Evolutionary conservation across 2,113 vertebrate species (phyloP), one percentile per base, ranked within the genome.

Genomic region (Menidia beryllina): DNA sequence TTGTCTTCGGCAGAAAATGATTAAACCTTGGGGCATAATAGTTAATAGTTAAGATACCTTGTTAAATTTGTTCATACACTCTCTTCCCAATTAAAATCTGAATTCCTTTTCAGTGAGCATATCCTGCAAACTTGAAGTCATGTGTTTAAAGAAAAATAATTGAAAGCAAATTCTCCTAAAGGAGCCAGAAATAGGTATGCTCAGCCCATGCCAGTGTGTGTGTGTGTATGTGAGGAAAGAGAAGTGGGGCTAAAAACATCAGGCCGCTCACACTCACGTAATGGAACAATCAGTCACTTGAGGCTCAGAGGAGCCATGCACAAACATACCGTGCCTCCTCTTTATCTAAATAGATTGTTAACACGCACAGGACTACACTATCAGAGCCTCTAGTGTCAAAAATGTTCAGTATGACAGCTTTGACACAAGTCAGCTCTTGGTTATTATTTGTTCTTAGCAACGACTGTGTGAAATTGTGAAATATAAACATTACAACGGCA

Each of bases 271-370:
- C 41, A 7, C 51, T 76, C 73, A 88, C 77, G 77, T 83, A 86
- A 87, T 45, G 71, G 89, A 86, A 88, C 82, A 88, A 86, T 80
- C 82, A 84, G 84, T 84, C 85, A 84, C 81, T 88, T 15, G 2
- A 81, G 63, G 55, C 63, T 36, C 55, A 4, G 15, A 77, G 72
- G 20, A 69, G 77, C 52, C 65, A 56, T 59, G 60, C 41, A 24
- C 79, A 81, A 63, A 85, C 81, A 81, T 23, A 75, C 83, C 1
- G 56, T 52, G 73, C 62, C 69, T 75, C 43, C 66, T 63, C 69
- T 74, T 60, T 85, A 90, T 89, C 84, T 80, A 26, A 10, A 67
- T 60, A 82, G 79, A 85, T 84, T 82, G 85, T 86, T 81, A 57
- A 60, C 66, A 69, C 50, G 67, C 69, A 50, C 72, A 45, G 50